A percentile compares a stretch with the other conserved stretches of the same genome.
These are phyloP conservation scores for Apis laboriosa DNA, from an alignment of 1,140 invertebrate species.

Conservation along the genomic window DNA sequence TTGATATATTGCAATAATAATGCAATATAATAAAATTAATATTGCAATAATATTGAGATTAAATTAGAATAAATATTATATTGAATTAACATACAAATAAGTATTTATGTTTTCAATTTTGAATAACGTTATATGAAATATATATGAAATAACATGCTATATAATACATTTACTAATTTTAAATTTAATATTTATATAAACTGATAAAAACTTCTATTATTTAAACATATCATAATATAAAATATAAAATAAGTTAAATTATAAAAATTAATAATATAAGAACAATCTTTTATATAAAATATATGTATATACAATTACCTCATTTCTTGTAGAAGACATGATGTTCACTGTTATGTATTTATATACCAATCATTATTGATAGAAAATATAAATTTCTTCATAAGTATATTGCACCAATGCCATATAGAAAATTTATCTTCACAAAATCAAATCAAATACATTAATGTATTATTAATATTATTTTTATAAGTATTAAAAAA, in stretches of 20 bases:
- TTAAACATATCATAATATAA: neutral
- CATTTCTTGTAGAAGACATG: conserved; percentile 41
- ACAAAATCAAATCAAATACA: conserved; percentile 6
- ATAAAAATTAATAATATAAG: neutral
- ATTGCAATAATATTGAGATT: too few species aligned
- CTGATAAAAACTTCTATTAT: neutral
- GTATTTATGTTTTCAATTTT: too few species aligned
- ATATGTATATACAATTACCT: conserved; percentile 31
- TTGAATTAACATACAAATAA: too few species aligned
- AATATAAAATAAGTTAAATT: neutral
- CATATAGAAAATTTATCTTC: conserved; percentile 10
- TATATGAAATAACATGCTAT: too few species aligned
- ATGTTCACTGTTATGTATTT: conserved; percentile 5
- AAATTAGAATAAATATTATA: too few species aligned
- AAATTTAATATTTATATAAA: neutral
- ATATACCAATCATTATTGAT: conserved; percentile 31
- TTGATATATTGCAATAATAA: too few species aligned
- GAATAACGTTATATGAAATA: too few species aligned
- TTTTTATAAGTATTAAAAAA: conserved; percentile 31
- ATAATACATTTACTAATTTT: too few species aligned
- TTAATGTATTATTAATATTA: neutral
- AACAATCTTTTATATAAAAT: neutral
- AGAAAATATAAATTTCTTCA: neutral
- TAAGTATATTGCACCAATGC: neutral
- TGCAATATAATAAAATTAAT: too few species aligned